A percentile compares a stretch with the other conserved stretches of the same genome.
These are phyloP conservation scores for Mus spicilegus DNA, from an alignment of 2,113 vertebrate species.

Conservation along the genomic window DNA sequence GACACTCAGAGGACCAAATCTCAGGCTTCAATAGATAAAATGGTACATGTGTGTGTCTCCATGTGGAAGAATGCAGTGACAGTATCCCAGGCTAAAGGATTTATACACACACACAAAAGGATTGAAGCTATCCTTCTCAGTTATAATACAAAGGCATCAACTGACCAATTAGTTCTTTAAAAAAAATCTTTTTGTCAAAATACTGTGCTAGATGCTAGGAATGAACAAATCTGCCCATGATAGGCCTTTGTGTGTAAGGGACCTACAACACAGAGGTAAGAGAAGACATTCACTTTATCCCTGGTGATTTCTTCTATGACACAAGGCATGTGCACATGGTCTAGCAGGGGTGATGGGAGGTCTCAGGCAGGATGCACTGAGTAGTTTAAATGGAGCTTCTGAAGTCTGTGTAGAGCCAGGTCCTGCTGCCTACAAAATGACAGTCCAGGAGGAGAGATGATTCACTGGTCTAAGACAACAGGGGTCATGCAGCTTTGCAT, in stretches of 20 bases:
- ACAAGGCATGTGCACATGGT: neutral
- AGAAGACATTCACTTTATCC: neutral
- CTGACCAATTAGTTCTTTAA: conserved; percentile 36
- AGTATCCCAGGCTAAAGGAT: neutral
- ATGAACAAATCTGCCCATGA: neutral
- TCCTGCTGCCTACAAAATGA: neutral
- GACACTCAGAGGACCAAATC: neutral
- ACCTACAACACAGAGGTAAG: neutral
- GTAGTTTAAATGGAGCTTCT: neutral
- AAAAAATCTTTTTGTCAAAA: neutral
- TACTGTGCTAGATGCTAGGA: neutral
- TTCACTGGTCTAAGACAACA: neutral
- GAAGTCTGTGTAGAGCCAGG: neutral
- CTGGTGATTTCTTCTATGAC: neutral
- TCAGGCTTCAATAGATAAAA: neutral
- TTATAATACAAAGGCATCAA: conserved; percentile 10
- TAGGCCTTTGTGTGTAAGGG: neutral
- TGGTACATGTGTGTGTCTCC: neutral
- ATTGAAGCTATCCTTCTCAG: neutral
- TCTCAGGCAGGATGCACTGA: neutral
- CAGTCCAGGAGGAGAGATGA: no score
- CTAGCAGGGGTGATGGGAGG: neutral
- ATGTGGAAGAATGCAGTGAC: neutral
- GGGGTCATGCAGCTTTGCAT: neutral
- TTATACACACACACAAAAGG: neutral